Percentiles rank a stretch among this genome's conserved stretches.
phyloP scores from a whole-genome alignment of 2,113 vertebrate genomes.

The Oncorhynchus tshawytscha region DNA sequence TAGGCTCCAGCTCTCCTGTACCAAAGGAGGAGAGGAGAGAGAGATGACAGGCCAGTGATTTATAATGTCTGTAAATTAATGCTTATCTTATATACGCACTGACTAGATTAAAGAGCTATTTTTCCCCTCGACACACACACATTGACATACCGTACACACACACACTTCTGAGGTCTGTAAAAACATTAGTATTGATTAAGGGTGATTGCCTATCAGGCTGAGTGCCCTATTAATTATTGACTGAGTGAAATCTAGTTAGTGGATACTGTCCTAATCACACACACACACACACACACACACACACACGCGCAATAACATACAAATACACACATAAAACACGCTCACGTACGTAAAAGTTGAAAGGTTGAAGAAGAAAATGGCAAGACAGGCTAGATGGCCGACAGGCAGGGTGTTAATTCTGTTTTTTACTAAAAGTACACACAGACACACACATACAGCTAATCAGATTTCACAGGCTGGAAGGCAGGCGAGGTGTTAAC shows the following conservation, averaged over 20 bases:
- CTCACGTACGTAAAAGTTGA: neutral
- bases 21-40: conserved; percentile 5
- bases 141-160: conserved; percentile 25
- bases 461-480: conserved; percentile 63
- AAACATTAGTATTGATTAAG: conserved; percentile 78
- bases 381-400: conserved; percentile 8
- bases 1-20: too few relatives aligned
- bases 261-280: conserved; percentile 23
- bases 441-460: conserved; percentile 35
- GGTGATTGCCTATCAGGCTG: conserved; percentile 78
- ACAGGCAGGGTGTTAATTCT: conserved; percentile 16
- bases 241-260: conserved; percentile 66
- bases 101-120: conserved; percentile 62
- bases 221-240: conserved; percentile 78
- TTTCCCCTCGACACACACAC: conserved; percentile 1
- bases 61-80: conserved; percentile 60
- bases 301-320: too few relatives aligned
- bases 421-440: conserved; percentile 16
- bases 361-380: too few relatives aligned
- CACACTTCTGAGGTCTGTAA: conserved; percentile 50
- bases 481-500: conserved; percentile 47
- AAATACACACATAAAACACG: neutral
- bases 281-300: conserved; percentile 8
- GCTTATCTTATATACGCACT: conserved; percentile 56
- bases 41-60: conserved; percentile 46